Evolutionary conservation across 2,888 invertebrate genomes (phyloP), one percentile per base, ranked within the genome.

Genomic region (Yponomeuta evonymella): DNA sequence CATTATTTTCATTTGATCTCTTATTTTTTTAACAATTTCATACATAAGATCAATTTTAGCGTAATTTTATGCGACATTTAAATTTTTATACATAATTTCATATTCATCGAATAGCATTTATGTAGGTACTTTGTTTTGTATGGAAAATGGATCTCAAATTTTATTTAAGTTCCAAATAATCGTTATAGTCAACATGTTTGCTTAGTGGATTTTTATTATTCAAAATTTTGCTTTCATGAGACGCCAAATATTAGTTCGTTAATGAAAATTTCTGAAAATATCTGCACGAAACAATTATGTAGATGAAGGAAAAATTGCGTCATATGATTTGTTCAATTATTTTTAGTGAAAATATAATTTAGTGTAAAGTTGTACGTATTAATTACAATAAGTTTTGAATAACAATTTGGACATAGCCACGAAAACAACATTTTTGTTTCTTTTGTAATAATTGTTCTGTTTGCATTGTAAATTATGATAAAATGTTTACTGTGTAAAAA

Each of bases 161-260:
- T 84, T 79, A 83, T 83, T 86, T 87, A 83, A 91, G 86, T 90
- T 89, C 90, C 89, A 91, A 91, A 90, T 87, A 86, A 83, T 84
- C 76, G 81, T 83, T 82, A 84, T 90, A 91, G 91, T 92, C 89
- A 88, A 86, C 83, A 79, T 79, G 76, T 79, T 81, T 80, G 67
- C 79, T 77, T 78, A 74, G 76, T 79, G 79, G 79, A 72, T 75
- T 81, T 81, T 76, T 79, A 79, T 83, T 79, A 58, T 69, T 79
- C 77, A 79, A 67, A 67, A 66, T 78, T 81, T 81, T 76, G 74
- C 79, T 83, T 85, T 76, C 77, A 84, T 85, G 86, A 85, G 83
- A 87, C 81, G 79, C 91, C 90, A 91, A 92, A 91, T 89, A 92
- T 90, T 90, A 91, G 88, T 85, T 86, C 86, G 87, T 71, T 72